A percentile compares a stretch with the other conserved stretches of the same genome.
phyloP scores from a whole-genome alignment of 2,113 vertebrate genomes.

The Zapus hudsonius region DNA sequence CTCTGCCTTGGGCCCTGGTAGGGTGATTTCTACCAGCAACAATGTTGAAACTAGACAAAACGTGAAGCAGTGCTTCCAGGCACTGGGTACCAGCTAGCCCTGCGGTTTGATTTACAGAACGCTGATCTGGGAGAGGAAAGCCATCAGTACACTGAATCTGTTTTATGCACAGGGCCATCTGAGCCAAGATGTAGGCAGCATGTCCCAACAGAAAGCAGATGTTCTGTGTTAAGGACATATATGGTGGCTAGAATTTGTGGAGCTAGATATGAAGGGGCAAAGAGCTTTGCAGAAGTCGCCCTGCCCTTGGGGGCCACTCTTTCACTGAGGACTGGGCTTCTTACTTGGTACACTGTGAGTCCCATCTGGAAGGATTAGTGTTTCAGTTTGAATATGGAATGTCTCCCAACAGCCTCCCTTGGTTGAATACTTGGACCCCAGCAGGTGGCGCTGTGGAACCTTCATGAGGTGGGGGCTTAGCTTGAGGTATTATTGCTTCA shows the following conservation, averaged over 20 bases:
- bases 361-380: no score
- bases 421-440: no score
- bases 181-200: no score
- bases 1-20: neutral
- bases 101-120: neutral
- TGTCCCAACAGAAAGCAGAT: neutral
- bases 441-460: no score
- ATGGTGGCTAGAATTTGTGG: neutral
- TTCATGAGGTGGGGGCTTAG: neutral
- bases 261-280: neutral
- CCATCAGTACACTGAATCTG: rapidly evolving
- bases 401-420: no score
- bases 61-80: neutral
- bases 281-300: neutral
- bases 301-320: no score
- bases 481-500: no score
- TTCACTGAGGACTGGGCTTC: no score
- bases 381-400: no score
- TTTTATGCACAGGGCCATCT: neutral
- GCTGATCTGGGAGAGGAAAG: neutral
- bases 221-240: neutral
- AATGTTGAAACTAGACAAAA: neutral
- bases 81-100: no score
- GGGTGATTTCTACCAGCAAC: neutral
- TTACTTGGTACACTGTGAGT: no score